Conservation (phyloP, 2,888 invertebrate genomes). For the Metalampra italica region DNA sequence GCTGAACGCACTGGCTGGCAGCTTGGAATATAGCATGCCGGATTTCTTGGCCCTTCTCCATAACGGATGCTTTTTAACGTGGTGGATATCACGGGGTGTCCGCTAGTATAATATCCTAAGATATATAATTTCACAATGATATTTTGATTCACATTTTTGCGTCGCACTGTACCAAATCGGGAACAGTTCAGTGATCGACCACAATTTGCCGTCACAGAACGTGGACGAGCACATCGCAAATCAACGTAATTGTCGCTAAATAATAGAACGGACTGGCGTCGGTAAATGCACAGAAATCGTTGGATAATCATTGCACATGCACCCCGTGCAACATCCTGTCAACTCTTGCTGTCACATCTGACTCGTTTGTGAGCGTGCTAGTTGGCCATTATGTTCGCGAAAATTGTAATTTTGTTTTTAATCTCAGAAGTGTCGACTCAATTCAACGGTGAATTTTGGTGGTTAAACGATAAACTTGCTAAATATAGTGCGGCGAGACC, state of each 20-base stretch:
- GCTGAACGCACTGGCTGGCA: too few species aligned
- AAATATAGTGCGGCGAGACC: slow-evolving; percentile 27
- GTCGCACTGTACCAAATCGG: slow-evolving; percentile 3
- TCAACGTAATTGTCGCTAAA: slow-evolving; percentile 48
- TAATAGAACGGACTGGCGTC: slow-evolving; percentile 39
- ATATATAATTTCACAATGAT: too few species aligned
- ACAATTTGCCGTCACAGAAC: slow-evolving; percentile 38
- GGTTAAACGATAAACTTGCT: slow-evolving; percentile 51
- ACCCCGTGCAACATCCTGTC: slow-evolving; percentile 56
- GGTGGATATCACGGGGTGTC: too few species aligned
- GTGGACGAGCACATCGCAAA: slow-evolving; percentile 33
- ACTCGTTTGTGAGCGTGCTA: slow-evolving; percentile 12
- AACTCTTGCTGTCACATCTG: slow-evolving; percentile 23
- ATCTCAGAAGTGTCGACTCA: slow-evolving; percentile 40
- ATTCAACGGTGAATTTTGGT: slow-evolving; percentile 65
- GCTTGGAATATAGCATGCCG: too few species aligned
- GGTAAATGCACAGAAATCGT: slow-evolving; percentile 42
- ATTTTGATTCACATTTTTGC: not conserved
- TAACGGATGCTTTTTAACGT: too few species aligned
- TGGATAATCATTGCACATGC: slow-evolving; percentile 44
- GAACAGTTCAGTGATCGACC: slow-evolving; percentile 28
- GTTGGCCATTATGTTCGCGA: slow-evolving; percentile 32
- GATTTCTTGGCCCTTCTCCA: too few species aligned
- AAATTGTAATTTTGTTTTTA: slow-evolving; percentile 29
- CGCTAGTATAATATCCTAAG: too few species aligned